These are phyloP conservation scores for Acleris literana DNA, from an alignment of 2,888 invertebrate species.

Conservation along the genomic window DNA sequence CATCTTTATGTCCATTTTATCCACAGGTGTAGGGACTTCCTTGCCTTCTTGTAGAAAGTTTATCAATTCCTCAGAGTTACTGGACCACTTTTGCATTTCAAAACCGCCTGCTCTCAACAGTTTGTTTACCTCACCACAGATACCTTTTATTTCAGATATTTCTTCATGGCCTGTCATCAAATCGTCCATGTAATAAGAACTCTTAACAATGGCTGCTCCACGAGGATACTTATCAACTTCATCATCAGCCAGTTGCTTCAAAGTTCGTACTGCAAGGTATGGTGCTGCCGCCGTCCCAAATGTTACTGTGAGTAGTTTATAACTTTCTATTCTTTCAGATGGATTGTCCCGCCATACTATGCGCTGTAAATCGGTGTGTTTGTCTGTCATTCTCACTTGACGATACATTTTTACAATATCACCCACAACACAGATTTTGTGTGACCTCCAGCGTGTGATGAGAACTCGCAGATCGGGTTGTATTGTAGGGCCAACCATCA, in stretches of 20 bases:
- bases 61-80: slow-evolving; percentile 38
- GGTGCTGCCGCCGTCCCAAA: slow-evolving; percentile 41
- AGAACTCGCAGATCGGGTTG: no score
- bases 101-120: slow-evolving; percentile 46
- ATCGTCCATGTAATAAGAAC: slow-evolving; percentile 37
- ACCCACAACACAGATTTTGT: no score
- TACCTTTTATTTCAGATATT: slow-evolving; percentile 35
- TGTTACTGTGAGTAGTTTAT: slow-evolving; percentile 36
- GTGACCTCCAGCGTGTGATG: no score
- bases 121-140: slow-evolving; percentile 39
- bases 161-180: slow-evolving; percentile 37
- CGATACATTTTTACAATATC: no score
- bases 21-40: not conserved
- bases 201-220: slow-evolving; percentile 19
- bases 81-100: slow-evolving; percentile 45
- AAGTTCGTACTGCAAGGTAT: slow-evolving; percentile 37
- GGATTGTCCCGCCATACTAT: slow-evolving; percentile 22
- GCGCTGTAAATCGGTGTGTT: slow-evolving; percentile 32
- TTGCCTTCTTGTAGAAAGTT: slow-evolving; percentile 15
- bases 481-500: no score
- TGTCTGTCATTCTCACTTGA: not conserved
- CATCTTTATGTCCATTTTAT: slow-evolving; percentile 30
- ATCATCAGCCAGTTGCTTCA: slow-evolving; percentile 37
- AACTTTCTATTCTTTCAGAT: slow-evolving; percentile 23
- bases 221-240: slow-evolving; percentile 26